Percentiles rank a stretch among this genome's conserved stretches.
phyloP scores from a whole-genome alignment of 2,113 vertebrate species.

The Campylomormyrus numenius region DNA sequence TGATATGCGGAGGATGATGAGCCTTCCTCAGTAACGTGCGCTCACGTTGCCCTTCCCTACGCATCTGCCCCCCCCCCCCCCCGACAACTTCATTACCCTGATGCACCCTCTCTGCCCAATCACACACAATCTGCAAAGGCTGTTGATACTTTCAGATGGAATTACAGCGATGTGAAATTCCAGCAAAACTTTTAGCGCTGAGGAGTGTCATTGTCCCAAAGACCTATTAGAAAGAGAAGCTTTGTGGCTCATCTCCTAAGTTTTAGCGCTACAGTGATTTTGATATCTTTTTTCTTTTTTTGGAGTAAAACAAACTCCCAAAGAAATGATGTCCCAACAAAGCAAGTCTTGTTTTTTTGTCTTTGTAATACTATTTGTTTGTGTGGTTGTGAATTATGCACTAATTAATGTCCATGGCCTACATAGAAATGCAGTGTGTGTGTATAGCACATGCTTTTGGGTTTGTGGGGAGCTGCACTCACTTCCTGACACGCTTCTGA shows the following conservation, averaged over 20 bases:
- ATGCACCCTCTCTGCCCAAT: slow-evolving; percentile 39
- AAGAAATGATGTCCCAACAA: not conserved
- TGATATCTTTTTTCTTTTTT: not conserved
- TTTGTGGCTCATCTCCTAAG: not conserved
- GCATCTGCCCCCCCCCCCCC: slow-evolving; percentile 21
- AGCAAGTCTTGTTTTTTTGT: not conserved
- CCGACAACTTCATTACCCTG: slow-evolving; percentile 49
- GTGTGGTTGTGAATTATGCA: not conserved
- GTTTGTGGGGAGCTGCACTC: not conserved
- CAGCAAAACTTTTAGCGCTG: slow-evolving; percentile 56
- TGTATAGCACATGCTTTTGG: not conserved
- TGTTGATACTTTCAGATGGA: slow-evolving; percentile 57
- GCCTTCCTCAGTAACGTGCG: not conserved
- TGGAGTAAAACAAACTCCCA: not conserved
- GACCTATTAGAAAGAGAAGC: not conserved
- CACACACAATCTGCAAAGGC: slow-evolving; percentile 51
- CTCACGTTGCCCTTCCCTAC: slow-evolving; percentile 19
- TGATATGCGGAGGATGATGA: slow-evolving; percentile 11
- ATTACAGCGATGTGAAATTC: slow-evolving; percentile 58
- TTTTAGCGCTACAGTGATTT: not conserved
- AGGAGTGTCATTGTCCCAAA: slow-evolving; percentile 25
- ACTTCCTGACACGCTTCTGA: not conserved
- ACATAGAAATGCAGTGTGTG: not conserved
- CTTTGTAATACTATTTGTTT: not conserved
- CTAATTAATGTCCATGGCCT: not conserved